Evolutionary conservation across 35 echinoderm and acorn worm species (phyloP), one percentile per base, ranked within the genome.

Genomic region (Diadema setosum): DNA sequence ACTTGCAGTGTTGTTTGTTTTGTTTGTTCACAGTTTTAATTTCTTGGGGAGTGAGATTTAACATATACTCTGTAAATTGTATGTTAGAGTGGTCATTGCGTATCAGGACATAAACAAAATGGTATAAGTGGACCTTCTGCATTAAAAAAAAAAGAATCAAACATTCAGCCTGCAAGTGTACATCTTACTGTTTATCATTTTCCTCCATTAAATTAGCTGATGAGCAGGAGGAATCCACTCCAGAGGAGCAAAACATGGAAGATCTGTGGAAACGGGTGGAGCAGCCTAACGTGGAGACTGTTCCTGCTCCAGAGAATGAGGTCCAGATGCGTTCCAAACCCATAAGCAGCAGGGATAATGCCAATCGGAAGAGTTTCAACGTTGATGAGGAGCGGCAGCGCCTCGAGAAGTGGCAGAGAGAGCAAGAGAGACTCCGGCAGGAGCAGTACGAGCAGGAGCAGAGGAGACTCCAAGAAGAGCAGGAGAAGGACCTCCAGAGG

Each of bases 351-450:
- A 35, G 9, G 44, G 58, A 50, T 87, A 61, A 29, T 5, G 39
- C 60, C 81, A 74, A 50, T 63, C 81, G 88, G 23, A 94, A 81
- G 69, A 85, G 73, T 6, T 97, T 97, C 45, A 93, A 97, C 33
- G 25, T 93, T 1, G 95, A 93, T 8, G 95, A 97, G 45, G 95
- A 97, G 83, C 87, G 88, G 70, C 93, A 94, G 70, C 15, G 91
- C 25, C 45, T 97, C 11, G 95, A 97, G 55, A 86, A 78, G 50
- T 97, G 95, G 95, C 91, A 97, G 42, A 84, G 85, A 57, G 95
- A 97, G 65, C 95, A 97, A 69, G 95, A 97, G 26, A 82, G 84
- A 31, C 40, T 89, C 41, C 59, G 91, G 48, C 83, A 87, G 46
- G 87, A 93, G 39, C 85, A 93, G 55, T 97, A 97, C 39, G 84